These are phyloP conservation scores for Trachelus troglodyta DNA, from an alignment of 2,888 invertebrate species.

Conservation along the genomic window DNA sequence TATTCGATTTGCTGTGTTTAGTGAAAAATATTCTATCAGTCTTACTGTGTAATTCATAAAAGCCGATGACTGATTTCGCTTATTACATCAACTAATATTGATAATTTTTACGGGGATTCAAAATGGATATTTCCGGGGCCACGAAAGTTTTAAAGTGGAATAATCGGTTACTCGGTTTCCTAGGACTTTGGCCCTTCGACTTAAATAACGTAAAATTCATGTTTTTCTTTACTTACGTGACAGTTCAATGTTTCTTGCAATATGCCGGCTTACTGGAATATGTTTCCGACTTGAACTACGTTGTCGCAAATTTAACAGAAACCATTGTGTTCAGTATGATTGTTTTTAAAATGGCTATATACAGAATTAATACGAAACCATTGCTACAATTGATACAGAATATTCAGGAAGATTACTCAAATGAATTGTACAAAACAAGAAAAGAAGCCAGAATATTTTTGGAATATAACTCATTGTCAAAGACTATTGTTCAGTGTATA, in stretches of 20 bases:
- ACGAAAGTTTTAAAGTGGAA: background rate
- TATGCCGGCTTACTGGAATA: background rate
- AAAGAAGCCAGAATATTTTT: background rate
- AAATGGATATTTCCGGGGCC: background rate
- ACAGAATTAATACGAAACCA: background rate
- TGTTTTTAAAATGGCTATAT: background rate
- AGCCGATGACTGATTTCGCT: background rate
- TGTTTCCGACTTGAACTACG: background rate
- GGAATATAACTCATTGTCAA: background rate
- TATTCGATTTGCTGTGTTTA: too few relatives aligned
- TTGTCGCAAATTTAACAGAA: background rate
- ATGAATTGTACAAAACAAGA: background rate
- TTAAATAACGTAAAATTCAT: background rate
- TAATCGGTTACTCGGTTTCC: background rate
- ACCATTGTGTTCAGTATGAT: background rate
- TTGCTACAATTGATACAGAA: background rate
- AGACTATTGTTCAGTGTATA: background rate
- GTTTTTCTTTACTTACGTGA: background rate
- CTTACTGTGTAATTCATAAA: too few relatives aligned
- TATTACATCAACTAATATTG: background rate
- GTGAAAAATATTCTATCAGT: too few relatives aligned
- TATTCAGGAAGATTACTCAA: background rate
- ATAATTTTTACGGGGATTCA: background rate
- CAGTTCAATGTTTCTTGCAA: background rate
- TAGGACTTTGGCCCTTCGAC: background rate